These are phyloP conservation scores for Dendrolimus punctatus DNA, from an alignment of 1,140 invertebrate species.

Conservation along the genomic window DNA sequence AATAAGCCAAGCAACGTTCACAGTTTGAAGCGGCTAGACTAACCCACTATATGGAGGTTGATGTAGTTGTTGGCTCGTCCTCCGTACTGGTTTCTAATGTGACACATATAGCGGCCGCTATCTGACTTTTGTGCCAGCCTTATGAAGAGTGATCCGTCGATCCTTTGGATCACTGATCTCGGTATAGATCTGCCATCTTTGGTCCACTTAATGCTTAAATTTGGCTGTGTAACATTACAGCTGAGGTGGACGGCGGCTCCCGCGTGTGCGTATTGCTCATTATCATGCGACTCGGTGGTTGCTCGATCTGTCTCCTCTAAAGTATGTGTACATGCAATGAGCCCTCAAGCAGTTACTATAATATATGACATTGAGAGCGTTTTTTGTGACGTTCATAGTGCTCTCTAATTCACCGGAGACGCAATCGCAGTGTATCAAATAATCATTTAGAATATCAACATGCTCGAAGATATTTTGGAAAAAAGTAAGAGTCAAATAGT, in stretches of 20 bases:
- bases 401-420: too few relatives aligned
- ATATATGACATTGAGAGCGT: neutral
- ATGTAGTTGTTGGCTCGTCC: conserved; percentile 75
- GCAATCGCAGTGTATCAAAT: too few relatives aligned
- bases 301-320: conserved; percentile 43
- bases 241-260: conserved; percentile 74
- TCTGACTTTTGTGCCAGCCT: conserved; percentile 74
- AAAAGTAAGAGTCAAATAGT: too few relatives aligned
- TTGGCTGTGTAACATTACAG: conserved; percentile 69
- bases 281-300: conserved; percentile 42
- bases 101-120: conserved; percentile 81
- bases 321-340: conserved; percentile 45
- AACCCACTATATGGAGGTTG: conserved; percentile 79
- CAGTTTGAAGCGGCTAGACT: conserved; percentile 59
- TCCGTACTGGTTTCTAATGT: conserved; percentile 67
- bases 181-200: conserved; percentile 69
- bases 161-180: conserved; percentile 35
- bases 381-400: neutral
- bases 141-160: conserved; percentile 59
- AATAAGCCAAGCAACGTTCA: conserved; percentile 5
- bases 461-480: too few relatives aligned
- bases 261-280: conserved; percentile 60
- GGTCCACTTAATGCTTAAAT: conserved; percentile 66
- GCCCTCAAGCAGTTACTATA: conserved; percentile 21
- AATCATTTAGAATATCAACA: too few relatives aligned